Base-by-base conservation (phyloP, 2,888 invertebrate species). In the Prosopocoilus inquinatus region DNA sequence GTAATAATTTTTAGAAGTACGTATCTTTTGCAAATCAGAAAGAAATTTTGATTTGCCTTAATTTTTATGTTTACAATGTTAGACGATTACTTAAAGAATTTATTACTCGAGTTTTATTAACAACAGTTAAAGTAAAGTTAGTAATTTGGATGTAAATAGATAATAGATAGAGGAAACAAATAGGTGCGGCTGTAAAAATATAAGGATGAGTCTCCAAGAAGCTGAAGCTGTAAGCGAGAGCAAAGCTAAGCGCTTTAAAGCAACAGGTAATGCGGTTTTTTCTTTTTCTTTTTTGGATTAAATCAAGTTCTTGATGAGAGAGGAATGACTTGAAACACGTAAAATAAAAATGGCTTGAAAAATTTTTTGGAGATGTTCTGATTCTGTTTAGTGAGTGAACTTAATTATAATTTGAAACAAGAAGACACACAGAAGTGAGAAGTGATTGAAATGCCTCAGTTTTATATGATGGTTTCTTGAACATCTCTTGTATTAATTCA, bases 201-300 rank as follows among this genome's bases (percentile, higher is more conserved):
- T 71, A 71, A 68, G 66, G 70, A 71, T 71, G 71, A 68, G 71
- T 71, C 71, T 70, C 71, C 71, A 68, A 63, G 53, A 52, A 64
- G 54, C 47, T 33, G 28, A 61, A 50, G 55, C 53, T 16, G 54
- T 28, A 51, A 46, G 43, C 20, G 15, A 41, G 12, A 41, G 41
- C 41, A 41, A 41, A 41, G 41, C 41, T 15, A 41, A 41, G 41
- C 41, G 9, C 20, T 41, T 15, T 41, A 11, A 41, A 11, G 41
- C 41, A 41, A 11, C 41, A 41, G 41, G 41, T 15, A 41, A 36
- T 12, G 12, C 36, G 12, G 34, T 36, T 36, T 36, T 5, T 9
- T 9, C n/a, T 36, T 11, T 36, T 36, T 36, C 9, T 36, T 36
- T 2, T 28, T 28, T 28, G 2, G 7, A 28, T 28, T 7, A 28